phyloP scores from a whole-genome alignment of 2,888 invertebrate species.

The Ochropacha duplaris region DNA sequence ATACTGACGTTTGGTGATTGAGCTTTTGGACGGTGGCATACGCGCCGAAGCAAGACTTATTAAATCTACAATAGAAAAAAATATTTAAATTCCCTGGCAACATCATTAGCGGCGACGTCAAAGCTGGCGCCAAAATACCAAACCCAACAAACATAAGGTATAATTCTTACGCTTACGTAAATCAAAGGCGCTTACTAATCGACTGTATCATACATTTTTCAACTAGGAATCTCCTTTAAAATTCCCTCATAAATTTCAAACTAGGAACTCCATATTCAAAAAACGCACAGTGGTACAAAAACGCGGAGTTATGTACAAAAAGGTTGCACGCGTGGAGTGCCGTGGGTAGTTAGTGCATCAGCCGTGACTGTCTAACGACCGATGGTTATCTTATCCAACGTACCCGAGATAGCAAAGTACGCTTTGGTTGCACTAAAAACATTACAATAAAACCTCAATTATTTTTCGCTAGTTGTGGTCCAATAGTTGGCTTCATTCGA shows the following conservation, averaged over 20 bases:
- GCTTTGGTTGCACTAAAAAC: neutral
- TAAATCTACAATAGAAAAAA: neutral
- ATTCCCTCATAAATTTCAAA: slow-evolving; percentile 25
- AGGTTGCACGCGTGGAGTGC: slow-evolving; percentile 72
- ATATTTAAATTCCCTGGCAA: slow-evolving; percentile 2
- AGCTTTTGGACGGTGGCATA: neutral
- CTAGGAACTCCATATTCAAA: slow-evolving; percentile 32
- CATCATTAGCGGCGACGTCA: slow-evolving; percentile 47
- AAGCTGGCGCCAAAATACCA: slow-evolving; percentile 66
- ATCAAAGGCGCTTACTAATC: slow-evolving; percentile 71
- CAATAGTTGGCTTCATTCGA: neutral
- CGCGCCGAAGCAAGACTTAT: neutral
- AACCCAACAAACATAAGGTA: slow-evolving; percentile 21
- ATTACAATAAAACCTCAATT: neutral
- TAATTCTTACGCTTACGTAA: slow-evolving; percentile 52
- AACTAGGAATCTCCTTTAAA: slow-evolving; percentile 30
- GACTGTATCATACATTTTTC: slow-evolving; percentile 21
- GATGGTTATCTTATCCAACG: slow-evolving; percentile 66
- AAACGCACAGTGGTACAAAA: slow-evolving; percentile 45
- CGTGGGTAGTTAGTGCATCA: slow-evolving; percentile 68
- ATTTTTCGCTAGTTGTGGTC: neutral
- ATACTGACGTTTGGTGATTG: neutral
- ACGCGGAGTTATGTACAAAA: slow-evolving; percentile 45
- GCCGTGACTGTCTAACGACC: slow-evolving; percentile 76
- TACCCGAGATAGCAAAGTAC: slow-evolving; percentile 6